Conservation (phyloP, 2,113 vertebrate species). For the Chascanopsetta lugubris region DNA sequence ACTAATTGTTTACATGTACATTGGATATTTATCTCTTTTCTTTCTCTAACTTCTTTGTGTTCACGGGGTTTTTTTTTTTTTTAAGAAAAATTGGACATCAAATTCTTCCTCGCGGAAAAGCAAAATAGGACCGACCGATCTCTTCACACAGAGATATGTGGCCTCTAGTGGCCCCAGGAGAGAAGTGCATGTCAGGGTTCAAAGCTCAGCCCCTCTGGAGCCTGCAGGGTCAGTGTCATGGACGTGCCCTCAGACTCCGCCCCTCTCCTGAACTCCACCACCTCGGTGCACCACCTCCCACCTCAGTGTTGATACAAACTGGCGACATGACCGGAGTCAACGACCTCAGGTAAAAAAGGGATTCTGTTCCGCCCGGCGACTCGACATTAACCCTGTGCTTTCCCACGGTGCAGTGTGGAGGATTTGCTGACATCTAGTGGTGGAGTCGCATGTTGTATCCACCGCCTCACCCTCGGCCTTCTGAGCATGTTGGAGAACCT, state of each 20-base stretch:
- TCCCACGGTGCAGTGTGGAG: not conserved
- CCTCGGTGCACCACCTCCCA: not conserved
- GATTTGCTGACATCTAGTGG: too few relatives aligned
- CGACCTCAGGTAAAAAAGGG: slow-evolving; percentile 4
- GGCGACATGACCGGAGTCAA: slow-evolving; percentile 2
- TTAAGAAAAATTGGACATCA: not conserved
- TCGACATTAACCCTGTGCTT: too few relatives aligned
- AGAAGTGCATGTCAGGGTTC: not conserved
- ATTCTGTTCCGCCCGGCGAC: too few relatives aligned
- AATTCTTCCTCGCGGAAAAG: not conserved
- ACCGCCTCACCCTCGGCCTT: too few relatives aligned
- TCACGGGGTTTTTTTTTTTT: too few relatives aligned
- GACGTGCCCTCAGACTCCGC: not conserved
- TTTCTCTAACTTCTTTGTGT: too few relatives aligned
- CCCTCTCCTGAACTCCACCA: slow-evolving; percentile 9
- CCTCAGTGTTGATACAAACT: not conserved
- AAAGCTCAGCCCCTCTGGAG: not conserved
- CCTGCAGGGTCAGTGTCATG: not conserved
- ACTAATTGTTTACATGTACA: too few relatives aligned
- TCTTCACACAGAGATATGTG: not conserved
- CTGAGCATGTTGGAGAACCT: too few relatives aligned
- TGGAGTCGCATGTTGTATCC: too few relatives aligned
- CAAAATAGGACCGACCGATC: not conserved
- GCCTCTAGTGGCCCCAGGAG: not conserved
- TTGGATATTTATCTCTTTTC: too few relatives aligned